Percentiles rank a stretch among this genome's conserved stretches.
These are phyloP conservation scores for Drosophila meridionalis DNA, from an alignment of 2,888 invertebrate genomes.

Conservation along the genomic window DNA sequence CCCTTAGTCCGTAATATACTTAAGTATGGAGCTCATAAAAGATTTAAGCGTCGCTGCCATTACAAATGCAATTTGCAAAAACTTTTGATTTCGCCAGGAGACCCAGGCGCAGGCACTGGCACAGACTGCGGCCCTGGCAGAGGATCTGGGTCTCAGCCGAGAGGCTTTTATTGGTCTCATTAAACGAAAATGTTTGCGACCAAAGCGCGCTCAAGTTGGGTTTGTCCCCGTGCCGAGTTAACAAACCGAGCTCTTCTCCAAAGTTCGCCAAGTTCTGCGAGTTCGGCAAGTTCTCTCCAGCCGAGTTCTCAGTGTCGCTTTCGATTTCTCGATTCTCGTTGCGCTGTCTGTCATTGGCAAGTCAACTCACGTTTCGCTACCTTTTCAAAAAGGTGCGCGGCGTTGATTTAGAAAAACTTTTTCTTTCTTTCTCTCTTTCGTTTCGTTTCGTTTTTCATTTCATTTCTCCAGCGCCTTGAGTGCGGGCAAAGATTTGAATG, in stretches of 20 bases:
- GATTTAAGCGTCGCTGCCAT: conserved; percentile 75
- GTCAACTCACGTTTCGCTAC: conserved; percentile 64
- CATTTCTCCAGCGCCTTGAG: background rate
- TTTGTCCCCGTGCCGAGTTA: conserved; percentile 1
- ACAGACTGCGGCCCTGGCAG: background rate
- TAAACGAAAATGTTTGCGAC: conserved; percentile 72
- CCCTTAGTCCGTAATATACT: conserved; percentile 45
- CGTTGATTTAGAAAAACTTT: conserved; percentile 75
- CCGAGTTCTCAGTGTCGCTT: conserved; percentile 46
- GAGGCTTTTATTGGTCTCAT: conserved; percentile 77
- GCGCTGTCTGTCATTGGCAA: conserved; percentile 40
- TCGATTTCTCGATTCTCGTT: conserved; percentile 57
- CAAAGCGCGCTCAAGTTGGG: conserved; percentile 21
- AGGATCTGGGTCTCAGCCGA: conserved; percentile 19
- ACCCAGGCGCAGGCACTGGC: background rate
- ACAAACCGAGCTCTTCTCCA: background rate
- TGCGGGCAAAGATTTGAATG: conserved; percentile 67
- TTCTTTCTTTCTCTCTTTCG: background rate
- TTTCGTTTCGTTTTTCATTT: conserved; percentile 1
- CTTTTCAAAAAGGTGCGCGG: conserved; percentile 62
- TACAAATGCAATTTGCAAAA: conserved; percentile 78
- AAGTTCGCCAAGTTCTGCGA: conserved; percentile 14
- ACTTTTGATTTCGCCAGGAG: conserved; percentile 72
- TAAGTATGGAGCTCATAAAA: conserved; percentile 69
- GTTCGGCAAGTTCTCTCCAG: conserved; percentile 7